These are phyloP conservation scores for Aleiodes alternator DNA, from an alignment of 2,888 invertebrate species.

Conservation along the genomic window DNA sequence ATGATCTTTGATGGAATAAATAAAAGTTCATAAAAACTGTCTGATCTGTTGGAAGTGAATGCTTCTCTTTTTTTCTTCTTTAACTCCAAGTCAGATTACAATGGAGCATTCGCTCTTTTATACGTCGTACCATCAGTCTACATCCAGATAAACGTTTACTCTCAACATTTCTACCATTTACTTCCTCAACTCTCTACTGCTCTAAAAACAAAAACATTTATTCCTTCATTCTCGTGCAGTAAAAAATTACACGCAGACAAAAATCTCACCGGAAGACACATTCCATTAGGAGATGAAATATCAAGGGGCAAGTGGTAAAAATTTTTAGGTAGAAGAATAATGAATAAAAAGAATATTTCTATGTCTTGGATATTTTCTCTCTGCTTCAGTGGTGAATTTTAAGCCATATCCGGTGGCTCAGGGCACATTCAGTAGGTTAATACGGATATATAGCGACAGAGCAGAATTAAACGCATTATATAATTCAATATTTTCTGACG, in stretches of 20 bases:
- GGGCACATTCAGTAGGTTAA: too few relatives aligned
- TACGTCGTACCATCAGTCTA: neutral
- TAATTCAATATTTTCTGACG: too few relatives aligned
- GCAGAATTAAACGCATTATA: too few relatives aligned
- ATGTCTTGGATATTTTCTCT: too few relatives aligned
- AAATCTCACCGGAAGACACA: conserved; percentile 14
- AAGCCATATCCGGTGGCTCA: too few relatives aligned
- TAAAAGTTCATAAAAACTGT: too few relatives aligned
- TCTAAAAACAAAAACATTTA: neutral
- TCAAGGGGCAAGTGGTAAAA: conserved; percentile 5
- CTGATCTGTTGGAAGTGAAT: too few relatives aligned
- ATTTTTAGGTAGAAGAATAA: too few relatives aligned
- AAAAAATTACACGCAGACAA: conserved; percentile 25
- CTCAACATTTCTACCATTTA: neutral
- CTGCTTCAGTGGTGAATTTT: too few relatives aligned
- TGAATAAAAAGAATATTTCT: too few relatives aligned
- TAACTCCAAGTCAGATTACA: neutral
- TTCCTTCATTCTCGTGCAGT: conserved; percentile 22
- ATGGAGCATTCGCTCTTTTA: neutral
- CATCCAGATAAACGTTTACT: conserved; percentile 5
- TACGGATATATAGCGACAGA: too few relatives aligned
- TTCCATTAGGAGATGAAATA: conserved; percentile 40
- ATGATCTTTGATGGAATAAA: too few relatives aligned
- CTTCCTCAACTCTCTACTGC: neutral
- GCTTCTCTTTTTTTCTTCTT: neutral